Evolutionary conservation across 2,888 invertebrate species (phyloP).

Genomic region (Arge pagana): DNA sequence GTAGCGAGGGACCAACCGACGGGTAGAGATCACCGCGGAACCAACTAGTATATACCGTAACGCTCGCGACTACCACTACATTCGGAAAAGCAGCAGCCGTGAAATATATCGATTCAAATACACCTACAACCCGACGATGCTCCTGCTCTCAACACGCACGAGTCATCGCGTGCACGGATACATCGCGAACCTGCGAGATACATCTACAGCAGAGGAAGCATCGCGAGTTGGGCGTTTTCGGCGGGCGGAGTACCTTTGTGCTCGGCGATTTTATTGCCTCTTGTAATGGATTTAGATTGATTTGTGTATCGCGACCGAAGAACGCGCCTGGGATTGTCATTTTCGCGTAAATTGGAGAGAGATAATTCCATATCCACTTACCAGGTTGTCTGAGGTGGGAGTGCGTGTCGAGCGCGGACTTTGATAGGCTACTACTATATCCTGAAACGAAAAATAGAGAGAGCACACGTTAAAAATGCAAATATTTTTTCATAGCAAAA

Average conservation of each 20-base stretch:
- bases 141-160: neutral
- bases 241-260: constrained; percentile 15
- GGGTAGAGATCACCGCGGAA: constrained; percentile 7
- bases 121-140: neutral
- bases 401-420: constrained; percentile 84
- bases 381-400: constrained; percentile 89
- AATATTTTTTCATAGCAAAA: neutral
- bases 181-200: neutral
- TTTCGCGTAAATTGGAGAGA: neutral
- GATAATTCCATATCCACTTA: constrained; percentile 56
- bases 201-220: neutral
- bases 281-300: constrained; percentile 10
- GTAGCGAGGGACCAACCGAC: constrained; percentile 14
- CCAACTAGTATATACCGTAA: constrained; percentile 4
- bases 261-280: constrained; percentile 7
- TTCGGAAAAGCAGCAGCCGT: constrained; percentile 20
- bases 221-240: constrained; percentile 9
- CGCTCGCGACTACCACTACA: neutral
- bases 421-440: constrained; percentile 86
- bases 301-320: constrained; percentile 10
- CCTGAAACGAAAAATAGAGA: constrained; percentile 67
- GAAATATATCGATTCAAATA: constrained; percentile 22
- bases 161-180: neutral
- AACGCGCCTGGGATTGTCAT: too few relatives aligned
- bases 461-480: constrained; percentile 29